Conservation (phyloP, 2,113 vertebrate genomes). For the Rhinolophus ferrumequinum region DNA sequence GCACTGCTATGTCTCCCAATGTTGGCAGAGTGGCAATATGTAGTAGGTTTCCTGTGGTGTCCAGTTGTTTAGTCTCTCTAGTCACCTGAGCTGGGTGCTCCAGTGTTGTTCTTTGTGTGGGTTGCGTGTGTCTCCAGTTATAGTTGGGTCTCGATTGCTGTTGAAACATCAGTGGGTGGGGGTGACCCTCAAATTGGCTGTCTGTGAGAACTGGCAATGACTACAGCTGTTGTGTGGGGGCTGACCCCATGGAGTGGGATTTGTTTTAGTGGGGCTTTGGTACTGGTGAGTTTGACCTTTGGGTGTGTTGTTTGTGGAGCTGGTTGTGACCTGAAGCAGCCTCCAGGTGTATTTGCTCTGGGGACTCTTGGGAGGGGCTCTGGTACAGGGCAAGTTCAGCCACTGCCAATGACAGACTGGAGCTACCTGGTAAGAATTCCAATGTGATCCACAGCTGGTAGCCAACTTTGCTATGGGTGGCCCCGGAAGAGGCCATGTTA, state of each 20-base stretch:
- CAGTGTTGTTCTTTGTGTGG: not conserved
- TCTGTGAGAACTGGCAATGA: not conserved
- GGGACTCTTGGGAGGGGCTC: not conserved
- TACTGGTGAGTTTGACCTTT: no score
- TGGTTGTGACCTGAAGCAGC: not conserved
- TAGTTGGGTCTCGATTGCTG: not conserved
- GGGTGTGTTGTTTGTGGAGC: no score
- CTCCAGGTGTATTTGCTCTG: not conserved
- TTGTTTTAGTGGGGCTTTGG: no score
- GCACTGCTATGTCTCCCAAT: not conserved
- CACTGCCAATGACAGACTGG: not conserved
- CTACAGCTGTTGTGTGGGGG: not conserved
- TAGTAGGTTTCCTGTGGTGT: not conserved
- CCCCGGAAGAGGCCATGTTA: not conserved
- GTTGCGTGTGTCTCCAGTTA: not conserved
- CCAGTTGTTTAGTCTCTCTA: not conserved
- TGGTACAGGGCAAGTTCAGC: not conserved
- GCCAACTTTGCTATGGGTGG: no score
- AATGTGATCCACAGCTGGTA: no score
- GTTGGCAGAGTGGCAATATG: not conserved
- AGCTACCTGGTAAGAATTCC: not conserved
- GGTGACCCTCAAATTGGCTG: not conserved
- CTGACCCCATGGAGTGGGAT: not conserved
- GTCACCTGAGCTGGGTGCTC: not conserved
- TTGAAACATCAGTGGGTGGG: not conserved